phyloP scores from a whole-genome alignment of 2,888 invertebrate species.

The Masnerella sp. region DNA sequence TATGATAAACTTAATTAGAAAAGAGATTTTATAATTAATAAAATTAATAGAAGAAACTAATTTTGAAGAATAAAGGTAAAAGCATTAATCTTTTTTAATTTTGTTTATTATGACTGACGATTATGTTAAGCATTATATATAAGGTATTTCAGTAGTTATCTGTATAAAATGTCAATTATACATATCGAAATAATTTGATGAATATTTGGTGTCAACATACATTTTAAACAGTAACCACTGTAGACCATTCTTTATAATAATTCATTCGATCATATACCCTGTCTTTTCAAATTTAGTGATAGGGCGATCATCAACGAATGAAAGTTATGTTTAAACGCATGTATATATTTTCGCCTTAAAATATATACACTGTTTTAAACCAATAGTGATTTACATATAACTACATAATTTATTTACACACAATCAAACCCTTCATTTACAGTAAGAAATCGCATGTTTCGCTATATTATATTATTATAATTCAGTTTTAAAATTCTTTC shows the following conservation, averaged over 20 bases:
- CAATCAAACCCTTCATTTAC: slow-evolving; percentile 36
- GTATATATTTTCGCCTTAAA: neutral
- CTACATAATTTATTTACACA: slow-evolving; percentile 23
- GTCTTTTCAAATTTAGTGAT: too few species aligned
- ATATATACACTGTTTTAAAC: slow-evolving; percentile 33
- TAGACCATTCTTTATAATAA: too few species aligned
- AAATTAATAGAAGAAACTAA: too few species aligned
- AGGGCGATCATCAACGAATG: too few species aligned
- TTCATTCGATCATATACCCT: too few species aligned
- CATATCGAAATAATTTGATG: too few species aligned
- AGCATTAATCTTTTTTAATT: neutral
- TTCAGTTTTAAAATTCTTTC: slow-evolving; percentile 43
- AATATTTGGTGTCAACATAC: too few species aligned
- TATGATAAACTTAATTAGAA: too few species aligned
- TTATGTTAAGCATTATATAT: neutral
- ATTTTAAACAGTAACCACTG: too few species aligned
- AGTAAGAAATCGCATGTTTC: slow-evolving; percentile 34
- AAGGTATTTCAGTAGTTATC: neutral
- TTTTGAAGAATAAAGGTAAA: too few species aligned
- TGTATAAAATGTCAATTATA: neutral
- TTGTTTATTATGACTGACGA: neutral
- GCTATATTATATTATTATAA: slow-evolving; percentile 20
- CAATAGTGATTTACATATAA: slow-evolving; percentile 33
- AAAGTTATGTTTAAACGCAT: slow-evolving; percentile 16
- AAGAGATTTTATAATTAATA: too few species aligned